phyloP scores from a whole-genome alignment of 2,113 vertebrate species.

The Azemiops feae region DNA sequence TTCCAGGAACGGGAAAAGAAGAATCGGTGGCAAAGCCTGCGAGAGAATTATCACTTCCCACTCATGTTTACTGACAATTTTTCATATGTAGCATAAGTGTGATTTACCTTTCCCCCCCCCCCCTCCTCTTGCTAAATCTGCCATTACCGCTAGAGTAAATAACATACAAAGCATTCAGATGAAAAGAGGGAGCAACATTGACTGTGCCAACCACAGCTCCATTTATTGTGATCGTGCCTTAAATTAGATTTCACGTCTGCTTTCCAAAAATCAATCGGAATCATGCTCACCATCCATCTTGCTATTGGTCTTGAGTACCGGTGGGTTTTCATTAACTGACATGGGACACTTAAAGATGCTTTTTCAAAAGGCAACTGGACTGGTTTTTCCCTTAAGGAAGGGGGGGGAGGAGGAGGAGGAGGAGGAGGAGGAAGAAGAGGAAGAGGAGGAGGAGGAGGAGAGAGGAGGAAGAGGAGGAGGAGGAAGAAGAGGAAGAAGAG shows the following conservation, averaged over 20 bases:
- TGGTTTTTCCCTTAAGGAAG: too few relatives aligned
- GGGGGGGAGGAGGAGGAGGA: too few relatives aligned
- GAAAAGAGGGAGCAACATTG: not conserved
- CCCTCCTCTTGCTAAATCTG: not conserved
- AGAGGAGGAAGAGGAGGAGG: too few relatives aligned
- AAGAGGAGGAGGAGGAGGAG: too few relatives aligned
- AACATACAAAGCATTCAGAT: not conserved
- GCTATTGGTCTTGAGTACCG: not conserved
- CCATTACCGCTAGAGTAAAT: not conserved
- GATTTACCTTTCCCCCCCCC: too few relatives aligned
- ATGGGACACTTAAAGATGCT: too few relatives aligned
- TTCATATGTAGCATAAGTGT: not conserved
- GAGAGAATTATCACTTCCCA: conserved; percentile 19
- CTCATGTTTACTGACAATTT: conserved; percentile 11
- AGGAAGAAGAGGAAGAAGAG: too few relatives aligned
- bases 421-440: too few relatives aligned
- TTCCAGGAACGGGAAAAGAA: not conserved
- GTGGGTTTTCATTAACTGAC: too few relatives aligned
- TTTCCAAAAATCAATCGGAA: not conserved
- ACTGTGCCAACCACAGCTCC: not conserved
- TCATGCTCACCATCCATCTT: not conserved
- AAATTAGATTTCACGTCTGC: not conserved
- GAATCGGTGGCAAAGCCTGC: not conserved
- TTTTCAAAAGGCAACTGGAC: too few relatives aligned
- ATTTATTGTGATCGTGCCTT: not conserved